A percentile compares a stretch with the other conserved stretches of the same genome.
Evolutionary conservation across 2,888 invertebrate species (phyloP).

Genomic region (Pantelozetes paolii): DNA sequence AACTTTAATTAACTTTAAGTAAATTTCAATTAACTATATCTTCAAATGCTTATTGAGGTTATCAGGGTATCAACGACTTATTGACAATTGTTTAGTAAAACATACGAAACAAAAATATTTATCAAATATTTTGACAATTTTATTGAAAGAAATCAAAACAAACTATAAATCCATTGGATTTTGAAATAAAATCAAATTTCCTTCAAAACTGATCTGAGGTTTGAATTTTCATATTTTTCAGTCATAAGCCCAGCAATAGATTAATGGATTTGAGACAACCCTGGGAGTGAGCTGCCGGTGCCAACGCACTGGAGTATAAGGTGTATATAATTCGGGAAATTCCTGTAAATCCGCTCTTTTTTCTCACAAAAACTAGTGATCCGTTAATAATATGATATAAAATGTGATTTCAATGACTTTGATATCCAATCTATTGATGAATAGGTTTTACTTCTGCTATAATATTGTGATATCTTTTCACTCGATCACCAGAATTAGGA

Average conservation of each 20-base stretch:
- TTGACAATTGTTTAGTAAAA: no score
- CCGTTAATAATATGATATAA: slow-evolving; percentile 10
- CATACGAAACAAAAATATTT: no score
- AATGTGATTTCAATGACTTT: not conserved
- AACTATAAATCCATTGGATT: not conserved
- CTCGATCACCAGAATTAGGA: not conserved
- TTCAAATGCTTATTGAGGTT: no score
- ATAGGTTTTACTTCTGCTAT: not conserved
- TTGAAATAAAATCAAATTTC: slow-evolving; percentile 25
- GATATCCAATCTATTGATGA: not conserved
- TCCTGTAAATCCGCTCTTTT: slow-evolving; percentile 17
- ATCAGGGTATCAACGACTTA: no score
- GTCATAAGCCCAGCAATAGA: no score
- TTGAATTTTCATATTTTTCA: not conserved
- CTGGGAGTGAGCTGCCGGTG: no score
- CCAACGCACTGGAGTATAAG: no score
- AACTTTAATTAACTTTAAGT: no score
- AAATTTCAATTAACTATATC: no score
- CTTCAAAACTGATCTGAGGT: not conserved
- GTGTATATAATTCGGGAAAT: not conserved
- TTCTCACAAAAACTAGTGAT: not conserved
- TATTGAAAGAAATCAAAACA: not conserved
- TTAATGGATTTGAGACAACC: no score
- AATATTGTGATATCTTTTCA: not conserved
- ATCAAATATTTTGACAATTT: no score